phyloP scores from a whole-genome alignment of 2,797 vertebrate species.

The Cetoscarus ocellatus region DNA sequence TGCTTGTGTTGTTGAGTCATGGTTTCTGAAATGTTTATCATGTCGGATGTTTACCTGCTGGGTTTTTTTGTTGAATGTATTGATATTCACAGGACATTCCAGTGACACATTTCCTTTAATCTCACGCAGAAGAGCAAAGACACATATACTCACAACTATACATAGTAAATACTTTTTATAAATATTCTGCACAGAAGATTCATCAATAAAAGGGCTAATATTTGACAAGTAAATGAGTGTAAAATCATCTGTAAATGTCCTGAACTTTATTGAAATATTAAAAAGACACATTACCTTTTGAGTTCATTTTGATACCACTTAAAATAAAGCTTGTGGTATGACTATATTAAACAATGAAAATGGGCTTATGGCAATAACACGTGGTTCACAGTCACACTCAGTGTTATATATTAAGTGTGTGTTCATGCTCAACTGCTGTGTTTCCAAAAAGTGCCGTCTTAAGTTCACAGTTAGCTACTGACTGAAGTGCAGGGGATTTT shows the following conservation, averaged over 20 bases:
- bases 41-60: neutral
- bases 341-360: too few species aligned
- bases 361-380: too few species aligned
- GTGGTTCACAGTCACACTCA: too few species aligned
- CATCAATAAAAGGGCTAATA: neutral
- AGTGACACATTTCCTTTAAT: conserved; percentile 1
- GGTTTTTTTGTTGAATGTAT: neutral
- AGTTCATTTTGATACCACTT: too few species aligned
- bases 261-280: neutral
- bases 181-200: neutral
- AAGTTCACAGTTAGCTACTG: too few species aligned
- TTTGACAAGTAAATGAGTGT: neutral
- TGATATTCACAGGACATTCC: conserved; percentile 17
- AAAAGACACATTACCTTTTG: too few species aligned
- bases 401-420: too few species aligned
- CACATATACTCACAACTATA: neutral
- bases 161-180: conserved; percentile 34
- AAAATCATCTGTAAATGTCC: neutral
- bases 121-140: neutral
- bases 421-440: too few species aligned
- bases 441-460: too few species aligned
- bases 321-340: too few species aligned
- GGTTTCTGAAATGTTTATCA: conserved; percentile 20
- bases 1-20: conserved; percentile 30
- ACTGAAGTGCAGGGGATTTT: too few species aligned